These are phyloP conservation scores for Gymnothorax javanicus DNA, from an alignment of 2,797 vertebrate species.

Conservation along the genomic window DNA sequence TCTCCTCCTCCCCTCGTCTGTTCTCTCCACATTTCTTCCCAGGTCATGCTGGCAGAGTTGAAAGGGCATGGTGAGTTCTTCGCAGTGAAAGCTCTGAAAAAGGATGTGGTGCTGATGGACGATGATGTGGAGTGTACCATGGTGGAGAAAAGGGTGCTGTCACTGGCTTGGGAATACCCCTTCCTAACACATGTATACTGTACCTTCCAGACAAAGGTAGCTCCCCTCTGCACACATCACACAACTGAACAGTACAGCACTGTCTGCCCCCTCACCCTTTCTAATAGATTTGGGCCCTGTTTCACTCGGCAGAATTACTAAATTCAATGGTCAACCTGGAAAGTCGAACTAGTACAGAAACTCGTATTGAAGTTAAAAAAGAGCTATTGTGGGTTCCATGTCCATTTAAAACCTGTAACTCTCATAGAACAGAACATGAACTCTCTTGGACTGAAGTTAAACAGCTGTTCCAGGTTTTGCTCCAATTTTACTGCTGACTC, in stretches of 20 bases:
- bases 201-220: constrained; percentile 95
- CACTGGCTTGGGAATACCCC: constrained; percentile 93
- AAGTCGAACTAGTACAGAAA: too few relatives aligned
- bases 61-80: constrained; percentile 89
- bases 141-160: constrained; percentile 95
- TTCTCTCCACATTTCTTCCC: background rate
- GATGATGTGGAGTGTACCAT: constrained; percentile 98
- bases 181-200: constrained; percentile 96
- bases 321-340: too few relatives aligned
- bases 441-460: too few relatives aligned
- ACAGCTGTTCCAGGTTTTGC: too few relatives aligned
- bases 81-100: constrained; percentile 94
- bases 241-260: background rate
- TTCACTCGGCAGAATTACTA: too few relatives aligned
- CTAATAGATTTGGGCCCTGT: background rate
- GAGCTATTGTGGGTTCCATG: too few relatives aligned
- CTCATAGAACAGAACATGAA: too few relatives aligned
- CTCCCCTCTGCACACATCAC: background rate
- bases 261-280: background rate
- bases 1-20: background rate
- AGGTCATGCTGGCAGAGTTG: constrained; percentile 94
- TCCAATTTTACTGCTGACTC: background rate
- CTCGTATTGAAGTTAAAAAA: too few relatives aligned
- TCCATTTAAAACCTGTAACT: too few relatives aligned
- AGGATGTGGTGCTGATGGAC: constrained; percentile 95